These are phyloP conservation scores for Rhagologus leucostigma DNA, from an alignment of 2,113 vertebrate genomes.

Conservation along the genomic window DNA sequence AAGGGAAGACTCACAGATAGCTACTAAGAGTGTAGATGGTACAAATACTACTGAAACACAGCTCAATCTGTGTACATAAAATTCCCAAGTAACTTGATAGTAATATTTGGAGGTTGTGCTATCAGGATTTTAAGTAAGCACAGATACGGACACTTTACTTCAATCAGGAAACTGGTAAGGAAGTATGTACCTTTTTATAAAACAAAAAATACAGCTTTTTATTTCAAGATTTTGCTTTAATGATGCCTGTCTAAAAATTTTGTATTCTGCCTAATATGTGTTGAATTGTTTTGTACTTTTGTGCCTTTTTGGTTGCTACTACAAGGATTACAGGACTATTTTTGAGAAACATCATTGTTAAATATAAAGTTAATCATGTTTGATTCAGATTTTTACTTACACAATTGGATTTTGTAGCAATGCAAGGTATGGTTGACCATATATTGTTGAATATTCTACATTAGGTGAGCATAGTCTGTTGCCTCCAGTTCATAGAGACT, in stretches of 20 bases:
- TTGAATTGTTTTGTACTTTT: not conserved
- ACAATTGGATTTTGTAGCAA: not conserved
- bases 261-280: not conserved
- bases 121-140: not conserved
- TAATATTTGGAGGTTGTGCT: not conserved
- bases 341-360: not conserved
- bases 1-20: not conserved
- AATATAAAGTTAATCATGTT: constrained; percentile 19
- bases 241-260: not conserved
- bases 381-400: not conserved
- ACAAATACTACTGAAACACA: not conserved
- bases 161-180: not conserved
- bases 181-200: constrained; percentile 11
- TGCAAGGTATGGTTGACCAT: not conserved
- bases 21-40: not conserved
- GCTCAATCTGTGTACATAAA: not conserved
- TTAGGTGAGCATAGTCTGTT: not conserved
- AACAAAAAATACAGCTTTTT: not conserved
- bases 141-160: not conserved
- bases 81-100: not conserved
- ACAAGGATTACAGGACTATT: constrained; percentile 5
- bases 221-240: constrained; percentile 19
- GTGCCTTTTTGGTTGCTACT: constrained; percentile 66
- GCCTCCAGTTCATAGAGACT: not conserved
- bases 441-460: not conserved